A percentile compares a stretch with the other conserved stretches of the same genome.
These are phyloP conservation scores for Leiothrix lutea DNA, from an alignment of 2,113 vertebrate species.

Conservation along the genomic window DNA sequence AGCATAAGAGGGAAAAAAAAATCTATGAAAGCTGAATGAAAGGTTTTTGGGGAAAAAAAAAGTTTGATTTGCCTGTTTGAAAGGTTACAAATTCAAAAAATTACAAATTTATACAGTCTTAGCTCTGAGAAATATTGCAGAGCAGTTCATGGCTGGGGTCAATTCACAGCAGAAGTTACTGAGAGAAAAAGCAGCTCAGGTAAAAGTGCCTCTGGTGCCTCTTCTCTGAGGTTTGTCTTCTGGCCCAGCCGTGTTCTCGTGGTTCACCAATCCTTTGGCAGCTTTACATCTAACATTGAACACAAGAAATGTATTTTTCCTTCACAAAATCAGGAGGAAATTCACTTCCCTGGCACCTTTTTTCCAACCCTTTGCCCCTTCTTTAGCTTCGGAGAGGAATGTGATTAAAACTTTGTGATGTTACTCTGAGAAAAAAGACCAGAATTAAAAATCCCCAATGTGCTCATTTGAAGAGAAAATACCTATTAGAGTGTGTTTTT, in stretches of 20 bases:
- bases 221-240: neutral
- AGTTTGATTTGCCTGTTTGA: neutral
- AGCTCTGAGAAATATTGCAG: neutral
- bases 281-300: neutral
- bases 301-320: neutral
- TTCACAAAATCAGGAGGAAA: neutral
- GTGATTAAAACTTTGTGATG: neutral
- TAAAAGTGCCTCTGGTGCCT: neutral
- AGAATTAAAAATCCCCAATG: rapidly evolving
- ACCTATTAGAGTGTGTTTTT: neutral
- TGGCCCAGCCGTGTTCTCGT: neutral
- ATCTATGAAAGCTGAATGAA: neutral
- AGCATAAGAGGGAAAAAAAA: neutral
- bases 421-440: neutral
- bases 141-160: neutral
- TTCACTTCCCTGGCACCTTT: neutral
- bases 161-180: neutral
- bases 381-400: neutral
- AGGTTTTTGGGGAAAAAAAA: neutral
- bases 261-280: neutral
- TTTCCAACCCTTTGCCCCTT: neutral
- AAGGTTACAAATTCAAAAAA: neutral
- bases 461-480: neutral
- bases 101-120: neutral
- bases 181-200: neutral